Evolutionary conservation across 2,888 invertebrate genomes (phyloP), one percentile per base, ranked within the genome.

Genomic region (Cryptocephalus primarius): DNA sequence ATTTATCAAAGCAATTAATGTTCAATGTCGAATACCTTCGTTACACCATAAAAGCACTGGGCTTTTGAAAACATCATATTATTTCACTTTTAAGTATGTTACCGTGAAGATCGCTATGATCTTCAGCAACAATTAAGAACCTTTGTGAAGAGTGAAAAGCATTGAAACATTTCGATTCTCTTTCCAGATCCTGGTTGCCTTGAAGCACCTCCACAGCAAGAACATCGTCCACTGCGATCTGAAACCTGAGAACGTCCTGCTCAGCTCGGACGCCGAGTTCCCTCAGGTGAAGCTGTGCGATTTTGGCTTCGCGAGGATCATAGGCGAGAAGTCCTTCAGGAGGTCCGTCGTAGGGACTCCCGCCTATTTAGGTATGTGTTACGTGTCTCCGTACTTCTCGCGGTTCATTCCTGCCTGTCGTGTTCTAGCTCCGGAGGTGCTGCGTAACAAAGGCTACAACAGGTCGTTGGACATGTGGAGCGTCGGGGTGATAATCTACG

Each of bases 401-500:
- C 22, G n/a, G 22, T 22, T 22, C 22, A n/a, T n/a, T 22, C 3
- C 2, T 22, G 22, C 6, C 22, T 6, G 22, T 22, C 10, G 39
- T 42, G 22, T 42, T 64, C n/a, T 61, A 86, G 97, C 99, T 12
- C 99, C 99, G 0, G 96, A 99, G 72, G 97, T 99, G 9, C 76
- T 99, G 36, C 83, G 96, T 55, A 96, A 97, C 74, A 97, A 97
- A 71, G 96, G 97, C 33, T 99, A 99, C 75, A 99, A 99, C 72
- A 82, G 97, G 2, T 96, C 96, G 0, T 74, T 99, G 63, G 99
- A 99, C 72, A 99, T 99, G 97, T 99, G 97, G 99, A 95, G 94
- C 63, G 96, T 97, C 43, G 99, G 99, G 32, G 99, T 99, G 1
- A 97, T 99, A 60, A 87, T 99, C 54, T 99, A 99, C 72, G 99